Base-by-base conservation (phyloP, 2,797 vertebrate species). In the Hyperoplus immaculatus region DNA sequence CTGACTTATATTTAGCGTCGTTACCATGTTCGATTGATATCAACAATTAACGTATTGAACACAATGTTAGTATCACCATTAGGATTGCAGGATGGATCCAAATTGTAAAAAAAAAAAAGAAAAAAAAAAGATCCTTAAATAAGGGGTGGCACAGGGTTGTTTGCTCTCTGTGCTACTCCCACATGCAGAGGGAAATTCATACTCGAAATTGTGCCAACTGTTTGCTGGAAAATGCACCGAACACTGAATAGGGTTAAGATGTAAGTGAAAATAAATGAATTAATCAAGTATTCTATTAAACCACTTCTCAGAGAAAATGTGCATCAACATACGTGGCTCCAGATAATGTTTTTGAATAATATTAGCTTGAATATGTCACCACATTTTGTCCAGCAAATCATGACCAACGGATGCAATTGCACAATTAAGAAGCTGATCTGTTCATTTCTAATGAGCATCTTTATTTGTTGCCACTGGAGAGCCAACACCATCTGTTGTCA, bases 401-500 rank as follows among this genome's bases (percentile, higher is more conserved):
- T 72, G 51, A 90, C 69, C 67, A 81, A 82, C 81, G 72, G 64
- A 81, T 83, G 82, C 69, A 69, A 77, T 84, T 66, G 77, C 64
- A 79, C 76, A 81, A 83, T 82, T 72, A 81, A 72, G 54, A 84
- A 83, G 72, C 69, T 56, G 77, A 42, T 75, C 72, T 78, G 72
- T 85, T 84, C 61, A 72, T 82, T 86, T 84, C 57, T 79, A 91
- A 88, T 85, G 81, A 91, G 86, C 75, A 77, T 76, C 81, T 89
- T 92, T 93, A 85, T 90, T 92, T 92, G 78, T 87, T 86, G 84
- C 81, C 82, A 90, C 83, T 72, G 73, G 81, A 92, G 85, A 93
- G 80, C 41, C 71, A 93, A 88, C 84, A 78, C 87, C 91, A 92
- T 92, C 92, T 94, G 90, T 77, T 92, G 86, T 82, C 85, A 86